Base-by-base conservation (phyloP, 1,140 invertebrate species). In the Heliconius hewitsoni region DNA sequence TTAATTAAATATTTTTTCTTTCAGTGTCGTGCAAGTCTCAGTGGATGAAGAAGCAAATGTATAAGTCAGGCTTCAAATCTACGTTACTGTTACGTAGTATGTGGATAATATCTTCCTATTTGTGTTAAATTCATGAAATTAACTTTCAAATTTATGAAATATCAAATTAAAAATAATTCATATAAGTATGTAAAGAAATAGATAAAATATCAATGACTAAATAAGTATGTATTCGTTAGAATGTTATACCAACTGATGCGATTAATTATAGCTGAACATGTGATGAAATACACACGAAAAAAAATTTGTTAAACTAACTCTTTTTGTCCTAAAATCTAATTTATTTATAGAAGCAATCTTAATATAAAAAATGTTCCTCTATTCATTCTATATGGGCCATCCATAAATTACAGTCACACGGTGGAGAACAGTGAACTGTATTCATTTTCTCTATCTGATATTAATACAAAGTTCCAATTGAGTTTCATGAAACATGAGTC, bases 81-180 rank as follows among this genome's bases (percentile, higher is more conserved):
- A 55, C n/a, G 18, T 52, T 19, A 52, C n/a, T 55, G 16, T 55
- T 73, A 46, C 16, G n/a, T 23, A 50, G n/a, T 23, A 50, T 39
- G 23, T 39, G 9, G 3, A 73, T 46, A 5, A 73, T 34, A 27
- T n/a, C 71, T 72, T 23, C 8, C 19, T 23, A 8, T 60, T 60
- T 23, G 55, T 60, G 55, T 60, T 60, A 60, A 60, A 60, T 60
- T 60, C 8, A 60, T 23, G 60, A 66, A 66, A 30, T 66, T 66
- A 1, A 27, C 27, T 66, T 66, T 30, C 8, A 66, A 13, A 66
- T 30, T 66, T 66, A 66, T 23, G 11, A 66, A 66, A 52, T 18
- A 52, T 52, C 50, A 52, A 60, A 16, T 16, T 30, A 16, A 30
- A n/a, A 23, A 57, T 23, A 23, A 13, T 66, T 16, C 27, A 23